Percentiles rank a stretch among this genome's conserved stretches.
phyloP scores from a whole-genome alignment of 2,113 vertebrate genomes.

The Mus pahari region DNA sequence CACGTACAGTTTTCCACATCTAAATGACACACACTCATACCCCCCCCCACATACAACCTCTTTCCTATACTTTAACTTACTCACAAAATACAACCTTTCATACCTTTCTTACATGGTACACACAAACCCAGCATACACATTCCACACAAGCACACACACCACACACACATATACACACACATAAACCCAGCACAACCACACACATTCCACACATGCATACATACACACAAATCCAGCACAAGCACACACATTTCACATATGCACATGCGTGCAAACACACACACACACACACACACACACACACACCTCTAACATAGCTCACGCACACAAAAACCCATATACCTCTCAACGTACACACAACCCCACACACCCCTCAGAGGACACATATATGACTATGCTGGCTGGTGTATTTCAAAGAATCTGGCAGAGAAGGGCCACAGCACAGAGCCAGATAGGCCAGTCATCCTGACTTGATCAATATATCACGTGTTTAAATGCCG shows the following conservation, averaged over 20 bases:
- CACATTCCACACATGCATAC: not conserved
- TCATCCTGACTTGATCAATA: not conserved
- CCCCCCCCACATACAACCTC: no score
- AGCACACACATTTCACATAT: not conserved
- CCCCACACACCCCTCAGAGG: not conserved
- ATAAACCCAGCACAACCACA: not conserved
- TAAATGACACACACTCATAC: not conserved
- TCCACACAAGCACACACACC: not conserved
- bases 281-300: no score
- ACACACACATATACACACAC: no score
- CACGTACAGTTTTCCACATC: no score
- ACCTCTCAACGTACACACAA: not conserved
- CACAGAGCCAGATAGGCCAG: not conserved
- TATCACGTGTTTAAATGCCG: not conserved
- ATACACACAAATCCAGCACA: not conserved
- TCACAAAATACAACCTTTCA: no score
- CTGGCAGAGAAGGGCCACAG: not conserved
- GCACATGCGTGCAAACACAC: not conserved
- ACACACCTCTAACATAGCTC: no score
- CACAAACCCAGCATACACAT: not conserved
- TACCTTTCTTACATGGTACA: not conserved
- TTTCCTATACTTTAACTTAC: no score
- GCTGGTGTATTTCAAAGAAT: not conserved
- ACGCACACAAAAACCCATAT: not conserved
- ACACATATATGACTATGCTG: no score